Percentiles rank a stretch among this genome's conserved stretches.
These are phyloP conservation scores for Sphinx pinastri DNA, from an alignment of 2,888 invertebrate genomes.

Conservation along the genomic window DNA sequence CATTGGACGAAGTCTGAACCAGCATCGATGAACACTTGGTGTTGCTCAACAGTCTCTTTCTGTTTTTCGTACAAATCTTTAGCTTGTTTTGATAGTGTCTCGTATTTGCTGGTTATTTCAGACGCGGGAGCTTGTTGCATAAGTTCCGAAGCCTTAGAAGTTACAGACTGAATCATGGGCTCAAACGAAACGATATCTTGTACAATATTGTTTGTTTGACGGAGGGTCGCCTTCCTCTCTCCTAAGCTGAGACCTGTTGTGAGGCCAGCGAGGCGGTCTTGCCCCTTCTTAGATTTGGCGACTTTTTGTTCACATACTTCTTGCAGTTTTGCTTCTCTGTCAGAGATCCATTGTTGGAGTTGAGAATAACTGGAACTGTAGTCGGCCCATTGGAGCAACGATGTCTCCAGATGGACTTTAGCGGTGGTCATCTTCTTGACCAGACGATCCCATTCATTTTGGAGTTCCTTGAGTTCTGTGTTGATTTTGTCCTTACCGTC, in stretches of 20 bases:
- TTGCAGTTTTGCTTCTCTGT: slow-evolving; percentile 95
- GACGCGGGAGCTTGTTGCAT: slow-evolving; percentile 96
- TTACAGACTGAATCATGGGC: slow-evolving; percentile 98
- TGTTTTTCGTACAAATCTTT: slow-evolving; percentile 95
- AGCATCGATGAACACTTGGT: slow-evolving; percentile 95
- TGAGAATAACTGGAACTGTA: slow-evolving; percentile 97
- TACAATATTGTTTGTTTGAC: slow-evolving; percentile 96
- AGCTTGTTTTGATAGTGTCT: slow-evolving; percentile 94
- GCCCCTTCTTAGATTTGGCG: slow-evolving; percentile 90
- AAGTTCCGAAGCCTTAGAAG: slow-evolving; percentile 95
- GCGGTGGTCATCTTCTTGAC: slow-evolving; percentile 96
- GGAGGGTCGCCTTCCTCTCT: slow-evolving; percentile 93
- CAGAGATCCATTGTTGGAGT: slow-evolving; percentile 96
- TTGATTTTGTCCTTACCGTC: slow-evolving; percentile 95
- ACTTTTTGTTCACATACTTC: slow-evolving; percentile 94
- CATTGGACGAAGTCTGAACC: slow-evolving; percentile 96
- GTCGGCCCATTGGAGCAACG: slow-evolving; percentile 97
- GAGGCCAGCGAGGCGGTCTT: slow-evolving; percentile 86
- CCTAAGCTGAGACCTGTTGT: slow-evolving; percentile 91
- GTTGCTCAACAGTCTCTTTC: slow-evolving; percentile 94
- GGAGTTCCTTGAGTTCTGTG: slow-evolving; percentile 93
- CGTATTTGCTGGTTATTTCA: slow-evolving; percentile 96
- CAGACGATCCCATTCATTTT: slow-evolving; percentile 95
- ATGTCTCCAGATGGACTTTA: slow-evolving; percentile 95
- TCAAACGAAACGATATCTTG: slow-evolving; percentile 98